Percentiles rank a stretch among this genome's conserved stretches.
Evolutionary conservation across 2,888 invertebrate genomes (phyloP).

Genomic region (Phortica magna): DNA sequence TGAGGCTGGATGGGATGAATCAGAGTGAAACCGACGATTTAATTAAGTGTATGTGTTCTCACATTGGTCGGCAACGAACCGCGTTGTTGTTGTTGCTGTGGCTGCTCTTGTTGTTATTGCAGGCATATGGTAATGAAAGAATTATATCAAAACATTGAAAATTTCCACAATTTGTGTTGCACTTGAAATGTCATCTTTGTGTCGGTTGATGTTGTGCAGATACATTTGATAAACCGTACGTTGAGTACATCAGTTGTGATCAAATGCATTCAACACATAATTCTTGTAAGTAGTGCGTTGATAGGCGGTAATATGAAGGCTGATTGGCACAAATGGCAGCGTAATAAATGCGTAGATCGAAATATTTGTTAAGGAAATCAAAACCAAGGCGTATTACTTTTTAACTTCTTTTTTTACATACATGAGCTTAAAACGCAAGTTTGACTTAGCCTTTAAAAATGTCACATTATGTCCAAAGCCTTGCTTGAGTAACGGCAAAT

Average conservation of each 20-base stretch:
- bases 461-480: too few species aligned
- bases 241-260: background rate
- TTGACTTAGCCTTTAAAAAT: too few species aligned
- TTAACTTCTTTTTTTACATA: too few species aligned
- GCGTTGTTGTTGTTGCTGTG: background rate
- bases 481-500: background rate
- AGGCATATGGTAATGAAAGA: constrained; percentile 63
- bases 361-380: too few species aligned
- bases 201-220: constrained; percentile 65
- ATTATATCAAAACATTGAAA: constrained; percentile 65
- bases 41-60: constrained; percentile 19
- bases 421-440: too few species aligned
- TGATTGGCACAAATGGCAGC: too few species aligned
- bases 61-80: background rate
- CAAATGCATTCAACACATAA: background rate
- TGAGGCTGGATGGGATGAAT: constrained; percentile 22
- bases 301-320: too few species aligned
- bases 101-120: constrained; percentile 10
- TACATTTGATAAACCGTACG: background rate
- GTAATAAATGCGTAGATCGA: too few species aligned
- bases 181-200: constrained; percentile 71
- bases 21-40: constrained; percentile 14
- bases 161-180: constrained; percentile 50
- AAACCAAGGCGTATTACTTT: too few species aligned
- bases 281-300: background rate